Evolutionary conservation across 2,113 vertebrate species (phyloP).

Genomic region (Oxyruncus cristatus): DNA sequence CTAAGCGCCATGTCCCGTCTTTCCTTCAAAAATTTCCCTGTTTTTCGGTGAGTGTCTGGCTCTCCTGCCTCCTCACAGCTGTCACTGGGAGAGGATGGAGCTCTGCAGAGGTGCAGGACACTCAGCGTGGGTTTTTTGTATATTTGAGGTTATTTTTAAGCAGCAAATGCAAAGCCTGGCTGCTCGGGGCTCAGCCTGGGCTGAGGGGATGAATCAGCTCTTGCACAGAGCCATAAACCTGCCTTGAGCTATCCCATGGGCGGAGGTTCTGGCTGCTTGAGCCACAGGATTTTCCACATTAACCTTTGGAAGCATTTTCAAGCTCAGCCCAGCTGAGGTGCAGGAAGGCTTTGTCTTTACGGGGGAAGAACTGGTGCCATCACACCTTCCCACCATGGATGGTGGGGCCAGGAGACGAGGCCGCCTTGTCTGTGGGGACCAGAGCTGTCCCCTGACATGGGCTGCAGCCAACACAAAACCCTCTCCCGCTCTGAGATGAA

Average conservation of each 20-base stretch:
- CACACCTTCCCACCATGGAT: fast-evolving
- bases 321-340: too few species aligned
- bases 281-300: neutral
- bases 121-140: fast-evolving
- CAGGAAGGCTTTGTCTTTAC: fast-evolving
- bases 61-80: too few species aligned
- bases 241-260: neutral
- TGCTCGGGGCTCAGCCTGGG: neutral
- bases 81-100: neutral
- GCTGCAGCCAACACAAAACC: neutral
- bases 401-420: neutral
- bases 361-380: neutral
- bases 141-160: neutral
- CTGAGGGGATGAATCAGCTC: neutral
- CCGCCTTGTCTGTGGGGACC: neutral
- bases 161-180: neutral
- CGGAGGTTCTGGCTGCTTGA: neutral
- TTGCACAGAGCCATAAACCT: neutral
- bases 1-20: fast-evolving
- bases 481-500: too few species aligned
- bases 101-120: fast-evolving
- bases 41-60: fast-evolving
- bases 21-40: neutral
- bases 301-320: neutral
- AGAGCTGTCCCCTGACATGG: too few species aligned